These are phyloP conservation scores for Caenorhabditis imperialis DNA, from an alignment of 2,888 invertebrate species.

Conservation along the genomic window DNA sequence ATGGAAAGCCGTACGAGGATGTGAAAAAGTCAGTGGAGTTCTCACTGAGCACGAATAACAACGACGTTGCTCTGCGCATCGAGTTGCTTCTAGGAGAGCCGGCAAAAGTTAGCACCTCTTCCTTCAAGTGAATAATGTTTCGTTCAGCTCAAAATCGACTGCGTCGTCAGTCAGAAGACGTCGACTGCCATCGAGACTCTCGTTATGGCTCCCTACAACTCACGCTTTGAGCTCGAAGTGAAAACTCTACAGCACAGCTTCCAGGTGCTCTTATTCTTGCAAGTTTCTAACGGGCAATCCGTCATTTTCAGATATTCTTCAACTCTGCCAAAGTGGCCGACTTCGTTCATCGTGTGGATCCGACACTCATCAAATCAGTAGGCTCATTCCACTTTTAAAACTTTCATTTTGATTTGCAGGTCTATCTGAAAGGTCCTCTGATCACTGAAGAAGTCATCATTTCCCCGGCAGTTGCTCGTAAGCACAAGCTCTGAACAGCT, in stretches of 20 bases:
- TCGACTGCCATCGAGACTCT: slow-evolving; percentile 32
- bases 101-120: slow-evolving; percentile 15
- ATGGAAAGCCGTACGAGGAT: slow-evolving; percentile 41
- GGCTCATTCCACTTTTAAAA: not conserved
- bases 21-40: slow-evolving; percentile 9
- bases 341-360: slow-evolving; percentile 47
- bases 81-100: slow-evolving; percentile 11
- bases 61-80: slow-evolving; percentile 39
- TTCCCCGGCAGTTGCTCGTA: slow-evolving; percentile 7
- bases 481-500: too few relatives aligned
- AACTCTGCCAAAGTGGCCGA: slow-evolving; percentile 42
- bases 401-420: slow-evolving; percentile 1
- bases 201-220: slow-evolving; percentile 6
- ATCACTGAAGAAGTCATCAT: slow-evolving; percentile 52
- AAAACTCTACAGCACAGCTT: slow-evolving; percentile 41
- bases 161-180: slow-evolving; percentile 30
- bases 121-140: not conserved
- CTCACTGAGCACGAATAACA: slow-evolving; percentile 34
- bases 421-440: slow-evolving; percentile 30
- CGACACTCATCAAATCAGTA: slow-evolving; percentile 21
- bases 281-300: not conserved
- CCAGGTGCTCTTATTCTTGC: slow-evolving; percentile 32
- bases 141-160: slow-evolving; percentile 45
- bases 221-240: slow-evolving; percentile 8
- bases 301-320: slow-evolving; percentile 30